phyloP scores from a whole-genome alignment of 2,888 invertebrate species.

The Apodemia zela region DNA sequence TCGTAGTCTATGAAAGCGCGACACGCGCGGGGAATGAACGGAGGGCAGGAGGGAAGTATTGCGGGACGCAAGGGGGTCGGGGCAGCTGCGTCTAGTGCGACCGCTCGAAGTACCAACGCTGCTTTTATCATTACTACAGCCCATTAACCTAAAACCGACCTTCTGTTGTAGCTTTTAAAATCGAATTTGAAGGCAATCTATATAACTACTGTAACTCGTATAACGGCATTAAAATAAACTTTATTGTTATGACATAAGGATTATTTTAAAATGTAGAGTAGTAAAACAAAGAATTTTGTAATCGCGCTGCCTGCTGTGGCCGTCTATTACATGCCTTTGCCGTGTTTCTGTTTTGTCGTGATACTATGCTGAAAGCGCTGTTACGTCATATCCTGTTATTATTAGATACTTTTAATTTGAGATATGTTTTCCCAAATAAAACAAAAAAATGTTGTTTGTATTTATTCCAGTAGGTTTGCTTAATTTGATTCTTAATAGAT shows the following conservation, averaged over 20 bases:
- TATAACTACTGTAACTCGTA: conserved; percentile 21
- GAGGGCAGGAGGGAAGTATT: conserved; percentile 34
- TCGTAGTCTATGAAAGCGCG: conserved; percentile 55
- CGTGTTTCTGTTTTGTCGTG: conserved; percentile 29
- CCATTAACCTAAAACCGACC: conserved; percentile 34
- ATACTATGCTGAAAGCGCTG: conserved; percentile 30
- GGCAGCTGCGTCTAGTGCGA: conserved; percentile 75
- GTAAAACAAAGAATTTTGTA: conserved; percentile 37
- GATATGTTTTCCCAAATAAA: conserved; percentile 3
- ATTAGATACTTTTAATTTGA: conserved; percentile 19
- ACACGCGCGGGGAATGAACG: conserved; percentile 62
- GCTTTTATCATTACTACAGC: conserved; percentile 53
- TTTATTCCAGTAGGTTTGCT: neutral
- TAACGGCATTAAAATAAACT: conserved; percentile 7
- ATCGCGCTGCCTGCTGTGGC: conserved; percentile 35
- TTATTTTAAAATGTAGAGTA: conserved; percentile 22
- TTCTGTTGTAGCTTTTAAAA: conserved; percentile 15
- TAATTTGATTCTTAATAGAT: neutral
- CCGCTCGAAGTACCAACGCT: conserved; percentile 61
- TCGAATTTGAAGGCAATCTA: conserved; percentile 22
- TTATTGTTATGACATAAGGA: conserved; percentile 23
- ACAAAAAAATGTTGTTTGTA: neutral
- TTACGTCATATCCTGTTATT: conserved; percentile 28
- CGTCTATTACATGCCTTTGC: conserved; percentile 28
- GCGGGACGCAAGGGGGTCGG: conserved; percentile 44